Evolutionary conservation across 2,113 vertebrate species (phyloP).

Genomic region (Sphyrna mokarran): DNA sequence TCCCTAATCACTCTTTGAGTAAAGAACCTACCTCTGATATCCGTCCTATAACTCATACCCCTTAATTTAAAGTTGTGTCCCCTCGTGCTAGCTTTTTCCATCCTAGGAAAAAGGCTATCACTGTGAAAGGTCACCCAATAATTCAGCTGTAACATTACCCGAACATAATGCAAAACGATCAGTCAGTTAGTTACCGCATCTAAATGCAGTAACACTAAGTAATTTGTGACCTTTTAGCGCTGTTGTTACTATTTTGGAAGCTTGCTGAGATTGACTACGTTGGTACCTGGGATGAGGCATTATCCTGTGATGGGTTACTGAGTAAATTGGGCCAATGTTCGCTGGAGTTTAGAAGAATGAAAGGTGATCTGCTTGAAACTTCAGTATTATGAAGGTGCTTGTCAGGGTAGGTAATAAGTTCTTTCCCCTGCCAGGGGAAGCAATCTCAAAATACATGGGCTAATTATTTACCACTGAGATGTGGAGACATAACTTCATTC

Average conservation of each 20-base stretch:
- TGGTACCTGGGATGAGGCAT: not conserved
- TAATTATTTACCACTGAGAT: too few species aligned
- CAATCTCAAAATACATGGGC: too few species aligned
- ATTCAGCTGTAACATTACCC: not conserved
- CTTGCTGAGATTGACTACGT: not conserved
- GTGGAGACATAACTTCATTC: too few species aligned
- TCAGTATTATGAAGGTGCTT: not conserved
- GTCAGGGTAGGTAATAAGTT: not conserved
- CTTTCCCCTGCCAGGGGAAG: not conserved
- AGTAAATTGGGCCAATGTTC: not conserved
- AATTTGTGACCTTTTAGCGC: not conserved
- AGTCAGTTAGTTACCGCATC: not conserved
- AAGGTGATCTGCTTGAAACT: not conserved
- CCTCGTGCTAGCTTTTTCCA: too few species aligned
- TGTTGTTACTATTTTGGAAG: not conserved
- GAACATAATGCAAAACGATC: not conserved
- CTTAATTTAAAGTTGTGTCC: too few species aligned
- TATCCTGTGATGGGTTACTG: not conserved
- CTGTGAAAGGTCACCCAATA: not conserved
- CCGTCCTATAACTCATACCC: too few species aligned
- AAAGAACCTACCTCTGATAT: too few species aligned
- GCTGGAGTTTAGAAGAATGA: not conserved
- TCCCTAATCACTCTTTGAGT: too few species aligned
- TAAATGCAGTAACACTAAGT: not conserved
- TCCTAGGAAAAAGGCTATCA: too few species aligned